A percentile compares a stretch with the other conserved stretches of the same genome.
Evolutionary conservation across 2,113 vertebrate genomes (phyloP).

Genomic region (Datnioides undecimradiatus): DNA sequence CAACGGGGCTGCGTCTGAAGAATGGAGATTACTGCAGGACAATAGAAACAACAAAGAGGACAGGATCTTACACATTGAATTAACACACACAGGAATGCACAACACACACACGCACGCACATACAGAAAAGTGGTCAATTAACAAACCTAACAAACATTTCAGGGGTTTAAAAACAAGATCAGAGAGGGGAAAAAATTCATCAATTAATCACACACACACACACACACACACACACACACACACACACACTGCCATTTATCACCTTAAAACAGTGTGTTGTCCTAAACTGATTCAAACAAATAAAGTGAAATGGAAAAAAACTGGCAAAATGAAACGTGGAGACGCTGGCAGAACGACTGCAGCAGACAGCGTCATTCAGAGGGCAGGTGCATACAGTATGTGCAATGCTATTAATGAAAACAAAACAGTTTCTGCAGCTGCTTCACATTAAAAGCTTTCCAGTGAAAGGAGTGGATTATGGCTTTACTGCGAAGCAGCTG

Average conservation of each 20-base stretch:
- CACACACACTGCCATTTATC: not conserved
- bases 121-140: slow-evolving; percentile 1
- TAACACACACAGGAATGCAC: slow-evolving; percentile 1
- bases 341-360: not conserved
- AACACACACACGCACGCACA: not conserved
- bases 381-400: slow-evolving; percentile 3
- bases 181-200: not conserved
- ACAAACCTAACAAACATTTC: not conserved
- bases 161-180: not conserved
- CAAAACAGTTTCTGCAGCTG: slow-evolving; percentile 23
- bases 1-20: slow-evolving; percentile 2
- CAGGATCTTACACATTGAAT: not conserved
- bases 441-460: slow-evolving; percentile 28
- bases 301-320: not conserved
- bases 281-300: not conserved
- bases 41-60: slow-evolving; percentile 32
- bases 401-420: slow-evolving; percentile 14
- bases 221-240: too few species aligned
- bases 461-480: slow-evolving; percentile 5
- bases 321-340: not conserved
- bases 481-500: not conserved
- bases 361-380: slow-evolving; percentile 4
- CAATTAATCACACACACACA: too few species aligned
- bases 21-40: slow-evolving; percentile 41
- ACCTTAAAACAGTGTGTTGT: not conserved